A percentile compares a stretch with the other conserved stretches of the same genome.
Conservation (phyloP, 1,140 invertebrate species). For the Diachasmimorpha longicaudata region DNA sequence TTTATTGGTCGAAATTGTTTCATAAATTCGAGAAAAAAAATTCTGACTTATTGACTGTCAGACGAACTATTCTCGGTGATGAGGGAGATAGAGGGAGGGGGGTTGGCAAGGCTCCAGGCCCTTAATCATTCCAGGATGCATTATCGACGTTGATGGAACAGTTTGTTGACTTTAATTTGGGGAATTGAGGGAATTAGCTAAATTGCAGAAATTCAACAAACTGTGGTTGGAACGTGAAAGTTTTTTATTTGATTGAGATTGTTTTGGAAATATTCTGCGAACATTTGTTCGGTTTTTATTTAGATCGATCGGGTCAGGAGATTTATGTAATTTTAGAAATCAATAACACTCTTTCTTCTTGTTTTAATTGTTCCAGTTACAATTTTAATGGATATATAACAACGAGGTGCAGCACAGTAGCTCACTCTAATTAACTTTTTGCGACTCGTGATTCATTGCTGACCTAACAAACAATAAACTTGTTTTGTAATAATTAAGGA, state of each 20-base stretch:
- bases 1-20: background rate
- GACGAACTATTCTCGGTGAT: background rate
- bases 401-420: background rate
- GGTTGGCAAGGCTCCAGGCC: background rate
- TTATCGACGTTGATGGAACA: background rate
- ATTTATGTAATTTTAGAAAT: background rate
- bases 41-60: background rate
- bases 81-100: background rate
- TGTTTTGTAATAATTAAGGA: background rate
- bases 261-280: no score
- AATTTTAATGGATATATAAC: background rate
- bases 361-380: background rate
- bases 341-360: background rate
- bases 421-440: background rate
- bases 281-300: background rate
- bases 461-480: background rate
- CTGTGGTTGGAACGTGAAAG: background rate
- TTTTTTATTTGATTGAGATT: no score
- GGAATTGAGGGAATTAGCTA: background rate
- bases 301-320: background rate
- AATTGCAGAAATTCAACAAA: background rate
- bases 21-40: background rate
- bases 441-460: background rate
- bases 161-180: background rate
- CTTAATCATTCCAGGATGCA: conserved; percentile 4